Conservation (phyloP, 2,113 vertebrate genomes). For the Xenus cinereus region DNA sequence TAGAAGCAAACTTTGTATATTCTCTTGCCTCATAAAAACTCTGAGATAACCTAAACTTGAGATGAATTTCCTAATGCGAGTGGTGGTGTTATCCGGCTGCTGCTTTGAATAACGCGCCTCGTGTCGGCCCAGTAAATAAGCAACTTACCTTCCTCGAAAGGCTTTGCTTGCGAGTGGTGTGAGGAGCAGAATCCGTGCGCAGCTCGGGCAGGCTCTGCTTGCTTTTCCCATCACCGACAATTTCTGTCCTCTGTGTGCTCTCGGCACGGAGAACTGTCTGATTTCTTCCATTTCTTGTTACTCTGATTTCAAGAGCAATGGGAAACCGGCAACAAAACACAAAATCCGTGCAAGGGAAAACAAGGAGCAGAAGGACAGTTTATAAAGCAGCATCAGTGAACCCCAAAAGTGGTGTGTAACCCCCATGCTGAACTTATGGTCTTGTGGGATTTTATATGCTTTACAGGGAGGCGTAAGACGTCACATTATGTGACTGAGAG, state of each 20-base stretch:
- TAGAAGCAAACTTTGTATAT: background rate
- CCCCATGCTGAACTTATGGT: background rate
- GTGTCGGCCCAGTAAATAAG: background rate
- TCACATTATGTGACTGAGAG: background rate
- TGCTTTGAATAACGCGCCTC: background rate
- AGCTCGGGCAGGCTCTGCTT: background rate
- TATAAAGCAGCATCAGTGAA: background rate
- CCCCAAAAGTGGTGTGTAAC: background rate
- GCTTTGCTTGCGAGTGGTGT: background rate
- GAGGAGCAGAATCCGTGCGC: background rate
- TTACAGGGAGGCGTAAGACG: background rate
- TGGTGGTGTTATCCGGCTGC: background rate
- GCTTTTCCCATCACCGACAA: background rate
- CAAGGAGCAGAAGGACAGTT: background rate
- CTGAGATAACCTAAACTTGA: background rate
- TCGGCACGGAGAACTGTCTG: background rate
- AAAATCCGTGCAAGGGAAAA: background rate
- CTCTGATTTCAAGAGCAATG: background rate
- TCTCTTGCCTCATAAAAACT: slow-evolving; percentile 10
- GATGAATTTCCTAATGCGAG: background rate
- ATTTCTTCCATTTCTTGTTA: background rate
- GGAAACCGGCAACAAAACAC: background rate
- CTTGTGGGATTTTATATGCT: background rate
- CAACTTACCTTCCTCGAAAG: background rate
- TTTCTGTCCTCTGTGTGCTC: background rate